A percentile compares a stretch with the other conserved stretches of the same genome.
Conservation (phyloP, 2,113 vertebrate species). For the Stigmatopora argus region DNA sequence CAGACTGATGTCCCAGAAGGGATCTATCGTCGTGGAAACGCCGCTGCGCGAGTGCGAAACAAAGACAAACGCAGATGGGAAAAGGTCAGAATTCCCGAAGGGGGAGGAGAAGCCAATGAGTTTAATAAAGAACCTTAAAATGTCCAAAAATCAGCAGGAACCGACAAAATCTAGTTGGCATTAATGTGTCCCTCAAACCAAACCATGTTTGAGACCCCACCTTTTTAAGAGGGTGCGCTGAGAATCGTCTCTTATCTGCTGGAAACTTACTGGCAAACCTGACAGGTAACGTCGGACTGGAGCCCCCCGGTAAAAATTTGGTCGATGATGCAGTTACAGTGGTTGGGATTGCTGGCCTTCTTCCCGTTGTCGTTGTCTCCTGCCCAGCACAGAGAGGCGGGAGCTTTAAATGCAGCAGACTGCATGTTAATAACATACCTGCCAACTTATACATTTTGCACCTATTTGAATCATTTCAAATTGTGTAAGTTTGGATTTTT, state of each 20-base stretch:
- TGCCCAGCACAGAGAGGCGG: slow-evolving; percentile 45
- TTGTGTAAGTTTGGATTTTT: too few relatives aligned
- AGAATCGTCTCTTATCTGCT: background rate
- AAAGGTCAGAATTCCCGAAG: slow-evolving; percentile 4
- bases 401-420: slow-evolving; percentile 18
- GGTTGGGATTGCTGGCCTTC: slow-evolving; percentile 97
- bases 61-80: background rate
- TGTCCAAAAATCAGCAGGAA: too few relatives aligned
- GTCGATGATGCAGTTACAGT: slow-evolving; percentile 98
- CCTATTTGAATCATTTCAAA: too few relatives aligned
- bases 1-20: slow-evolving; percentile 98
- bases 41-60: slow-evolving; percentile 69
- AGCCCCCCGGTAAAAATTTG: slow-evolving; percentile 97
- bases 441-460: too few relatives aligned
- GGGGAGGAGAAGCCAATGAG: background rate
- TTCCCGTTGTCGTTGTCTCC: slow-evolving; percentile 90
- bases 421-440: too few relatives aligned
- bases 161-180: too few relatives aligned
- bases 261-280: slow-evolving; percentile 91
- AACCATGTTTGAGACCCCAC: too few relatives aligned
- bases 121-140: too few relatives aligned
- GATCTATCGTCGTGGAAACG: slow-evolving; percentile 98
- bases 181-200: too few relatives aligned
- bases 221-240: too few relatives aligned
- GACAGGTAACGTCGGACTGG: slow-evolving; percentile 96